Conservation (phyloP, 1,140 invertebrate species). For the Ptiloglossa arizonensis region DNA sequence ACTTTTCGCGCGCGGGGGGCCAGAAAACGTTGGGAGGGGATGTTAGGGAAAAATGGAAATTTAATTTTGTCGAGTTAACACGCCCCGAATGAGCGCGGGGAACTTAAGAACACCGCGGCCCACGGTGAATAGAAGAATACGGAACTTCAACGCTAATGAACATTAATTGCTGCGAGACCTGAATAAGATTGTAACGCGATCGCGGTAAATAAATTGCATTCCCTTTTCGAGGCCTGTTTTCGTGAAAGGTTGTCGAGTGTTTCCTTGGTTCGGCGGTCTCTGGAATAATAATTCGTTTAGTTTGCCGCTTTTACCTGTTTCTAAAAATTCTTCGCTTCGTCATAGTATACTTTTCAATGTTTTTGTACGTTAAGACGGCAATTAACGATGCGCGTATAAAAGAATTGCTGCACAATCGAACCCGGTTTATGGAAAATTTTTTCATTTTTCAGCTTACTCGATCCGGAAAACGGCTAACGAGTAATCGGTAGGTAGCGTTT, state of each 20-base stretch:
- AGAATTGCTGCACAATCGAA: background rate
- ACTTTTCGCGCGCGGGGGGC: accelerated
- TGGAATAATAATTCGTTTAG: conserved; percentile 22
- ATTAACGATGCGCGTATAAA: background rate
- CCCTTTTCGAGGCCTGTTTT: conserved; percentile 12
- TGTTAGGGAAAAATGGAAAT: conserved; percentile 25
- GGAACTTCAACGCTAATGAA: conserved; percentile 51
- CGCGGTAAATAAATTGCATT: conserved; percentile 37
- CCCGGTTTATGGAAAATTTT: background rate
- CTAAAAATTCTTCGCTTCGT: background rate
- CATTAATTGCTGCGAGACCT: conserved; percentile 51
- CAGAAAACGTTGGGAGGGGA: too few species aligned
- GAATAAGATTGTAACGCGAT: conserved; percentile 51
- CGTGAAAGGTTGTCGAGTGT: conserved; percentile 24
- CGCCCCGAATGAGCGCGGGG: conserved; percentile 12
- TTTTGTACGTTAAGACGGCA: background rate
- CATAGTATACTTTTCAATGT: background rate
- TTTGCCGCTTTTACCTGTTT: background rate
- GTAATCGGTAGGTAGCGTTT: background rate
- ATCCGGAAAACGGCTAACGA: background rate
- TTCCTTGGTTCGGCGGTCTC: conserved; percentile 22
- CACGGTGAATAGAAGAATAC: conserved; percentile 27
- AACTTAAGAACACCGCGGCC: conserved; percentile 43
- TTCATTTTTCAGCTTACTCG: background rate
- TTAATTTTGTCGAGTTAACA: conserved; percentile 43